A percentile compares a stretch with the other conserved stretches of the same genome.
phyloP scores from a whole-genome alignment of 2,888 invertebrate species.

The Eupithecia insigniata region DNA sequence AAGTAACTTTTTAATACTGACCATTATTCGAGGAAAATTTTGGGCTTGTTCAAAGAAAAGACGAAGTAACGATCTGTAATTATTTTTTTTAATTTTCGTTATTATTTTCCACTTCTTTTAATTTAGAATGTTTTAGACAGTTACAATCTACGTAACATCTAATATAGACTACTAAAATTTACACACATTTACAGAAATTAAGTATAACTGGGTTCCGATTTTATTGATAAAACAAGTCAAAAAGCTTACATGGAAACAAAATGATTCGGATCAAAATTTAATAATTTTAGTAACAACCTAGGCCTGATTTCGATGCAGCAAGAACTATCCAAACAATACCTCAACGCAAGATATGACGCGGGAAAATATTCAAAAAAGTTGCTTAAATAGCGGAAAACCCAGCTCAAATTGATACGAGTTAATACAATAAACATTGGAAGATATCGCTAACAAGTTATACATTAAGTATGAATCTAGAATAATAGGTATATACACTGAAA shows the following conservation, averaged over 20 bases:
- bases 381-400: constrained; percentile 47
- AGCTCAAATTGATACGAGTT: constrained; percentile 45
- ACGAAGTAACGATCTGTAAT: constrained; percentile 67
- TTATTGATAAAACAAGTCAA: constrained; percentile 8
- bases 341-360: background rate
- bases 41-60: constrained; percentile 21
- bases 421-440: constrained; percentile 43
- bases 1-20: too few species aligned
- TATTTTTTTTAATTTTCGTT: constrained; percentile 76
- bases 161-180: constrained; percentile 79
- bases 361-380: background rate
- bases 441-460: constrained; percentile 54
- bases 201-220: constrained; percentile 68
- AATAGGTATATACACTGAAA: constrained; percentile 76
- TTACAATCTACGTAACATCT: constrained; percentile 82
- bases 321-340: constrained; percentile 5
- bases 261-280: background rate
- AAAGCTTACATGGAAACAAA: background rate
- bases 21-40: background rate
- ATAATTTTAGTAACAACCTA: constrained; percentile 33
- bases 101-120: constrained; percentile 67
- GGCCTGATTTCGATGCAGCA: constrained; percentile 44
- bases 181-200: constrained; percentile 78
- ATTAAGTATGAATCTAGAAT: constrained; percentile 50
- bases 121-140: constrained; percentile 70